These are phyloP conservation scores for Lamellibrachia satsuma DNA, from an alignment of 2,888 invertebrate species.

Conservation along the genomic window DNA sequence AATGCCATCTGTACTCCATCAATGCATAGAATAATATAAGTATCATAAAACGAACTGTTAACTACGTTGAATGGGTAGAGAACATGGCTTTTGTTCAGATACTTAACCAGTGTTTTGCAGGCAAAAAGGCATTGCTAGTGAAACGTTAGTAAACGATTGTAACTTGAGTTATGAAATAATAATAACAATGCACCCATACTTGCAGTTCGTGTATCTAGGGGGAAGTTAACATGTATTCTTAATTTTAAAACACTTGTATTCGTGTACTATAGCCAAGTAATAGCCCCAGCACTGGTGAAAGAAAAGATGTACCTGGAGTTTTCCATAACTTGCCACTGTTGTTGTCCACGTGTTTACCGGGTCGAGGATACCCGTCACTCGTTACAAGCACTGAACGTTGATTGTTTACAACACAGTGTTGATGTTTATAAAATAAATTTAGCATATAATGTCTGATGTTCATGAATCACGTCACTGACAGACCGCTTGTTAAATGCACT, in stretches of 20 bases:
- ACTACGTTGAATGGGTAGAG: background rate
- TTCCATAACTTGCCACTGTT: background rate
- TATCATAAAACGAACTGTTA: background rate
- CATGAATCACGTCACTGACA: background rate
- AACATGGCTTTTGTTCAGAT: background rate
- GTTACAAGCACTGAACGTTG: background rate
- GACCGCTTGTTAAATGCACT: background rate
- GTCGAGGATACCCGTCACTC: background rate
- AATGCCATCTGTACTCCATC: no score
- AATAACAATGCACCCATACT: background rate
- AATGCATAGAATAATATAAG: no score
- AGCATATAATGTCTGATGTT: background rate
- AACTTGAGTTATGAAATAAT: background rate
- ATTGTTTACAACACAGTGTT: background rate
- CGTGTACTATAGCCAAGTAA: background rate
- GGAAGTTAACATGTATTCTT: background rate
- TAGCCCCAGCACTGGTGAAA: background rate
- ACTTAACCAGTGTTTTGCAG: background rate
- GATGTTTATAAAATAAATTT: background rate
- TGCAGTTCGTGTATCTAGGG: background rate
- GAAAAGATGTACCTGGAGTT: background rate
- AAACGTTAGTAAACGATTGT: background rate
- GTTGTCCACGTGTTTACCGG: background rate
- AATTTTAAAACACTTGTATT: background rate
- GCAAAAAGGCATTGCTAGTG: background rate